A percentile compares a stretch with the other conserved stretches of the same genome.
Evolutionary conservation across 2,797 vertebrate genomes (phyloP).

Genomic region (Columba guinea): DNA sequence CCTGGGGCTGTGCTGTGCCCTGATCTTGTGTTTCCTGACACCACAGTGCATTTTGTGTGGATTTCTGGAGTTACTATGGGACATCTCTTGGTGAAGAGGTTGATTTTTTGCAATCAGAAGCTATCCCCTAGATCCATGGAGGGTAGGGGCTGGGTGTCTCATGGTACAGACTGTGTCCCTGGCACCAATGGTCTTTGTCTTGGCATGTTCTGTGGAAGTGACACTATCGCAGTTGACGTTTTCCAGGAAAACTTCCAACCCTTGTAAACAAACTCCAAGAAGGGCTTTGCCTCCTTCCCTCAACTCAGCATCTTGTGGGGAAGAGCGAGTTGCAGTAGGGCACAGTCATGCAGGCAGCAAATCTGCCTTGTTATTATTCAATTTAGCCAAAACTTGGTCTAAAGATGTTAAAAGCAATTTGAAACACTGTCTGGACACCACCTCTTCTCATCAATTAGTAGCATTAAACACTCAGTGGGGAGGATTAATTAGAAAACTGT

Average conservation of each 20-base stretch:
- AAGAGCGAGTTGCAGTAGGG: neutral
- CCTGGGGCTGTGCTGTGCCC: neutral
- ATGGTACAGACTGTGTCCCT: neutral
- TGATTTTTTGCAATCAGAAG: neutral
- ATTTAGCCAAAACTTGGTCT: neutral
- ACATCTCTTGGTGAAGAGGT: neutral
- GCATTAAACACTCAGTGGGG: slow-evolving; percentile 46
- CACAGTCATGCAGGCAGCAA: neutral
- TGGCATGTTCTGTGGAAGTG: slow-evolving; percentile 33
- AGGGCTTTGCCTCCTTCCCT: neutral
- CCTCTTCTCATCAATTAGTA: slow-evolving; percentile 20
- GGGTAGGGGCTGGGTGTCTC: neutral
- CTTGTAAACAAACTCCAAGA: slow-evolving; percentile 30
- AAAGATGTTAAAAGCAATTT: slow-evolving; percentile 19
- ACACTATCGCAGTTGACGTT: slow-evolving; percentile 13
- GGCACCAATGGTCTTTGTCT: slow-evolving; percentile 41
- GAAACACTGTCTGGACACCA: neutral
- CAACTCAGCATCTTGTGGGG: neutral
- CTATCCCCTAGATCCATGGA: neutral
- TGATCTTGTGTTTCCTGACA: neutral
- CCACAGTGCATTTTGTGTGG: neutral
- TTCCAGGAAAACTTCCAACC: slow-evolving; percentile 43
- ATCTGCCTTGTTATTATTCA: neutral
- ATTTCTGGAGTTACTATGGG: neutral
- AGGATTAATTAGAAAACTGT: slow-evolving; percentile 46